Base-by-base conservation (phyloP, 2,888 invertebrate species). In the Ditula angustiorana region DNA sequence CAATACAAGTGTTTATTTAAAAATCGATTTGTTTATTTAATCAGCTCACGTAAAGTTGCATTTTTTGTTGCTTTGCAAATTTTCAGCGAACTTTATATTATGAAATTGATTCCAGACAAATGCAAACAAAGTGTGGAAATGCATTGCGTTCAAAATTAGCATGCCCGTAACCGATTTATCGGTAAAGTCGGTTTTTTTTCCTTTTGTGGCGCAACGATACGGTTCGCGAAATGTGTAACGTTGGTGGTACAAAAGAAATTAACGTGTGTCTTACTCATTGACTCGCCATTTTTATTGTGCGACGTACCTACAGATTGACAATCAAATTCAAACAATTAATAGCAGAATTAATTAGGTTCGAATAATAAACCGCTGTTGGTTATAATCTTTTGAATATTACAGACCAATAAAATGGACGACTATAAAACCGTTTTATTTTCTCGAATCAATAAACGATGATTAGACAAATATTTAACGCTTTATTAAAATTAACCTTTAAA, bases 141-240 rank as follows among this genome's bases (percentile, higher is more conserved):
- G 65, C 66, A 70, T 82, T 81, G 79, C 79, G 75, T 78, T 78
- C 71, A 73, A 76, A 88, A 90, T 92, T 92, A 90, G 85, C 88
- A 87, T 88, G 80, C 82, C 76, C 79, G 86, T 82, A 83, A 83
- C 85, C 63, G 58, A 85, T 83, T 82, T 79, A 75, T 78, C 80
- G 74, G 72, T 75, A 79, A 81, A 83, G 77, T 78, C 77, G 81
- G 86, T 87, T 87, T 88, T 85, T n/a, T 79, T 69, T 78, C 77
- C 72, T 74, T 72, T 75, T 75, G 64, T 72, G 81, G 87, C 86
- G 86, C 82, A 90, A 75, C 83, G 90, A 87, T 86, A 86, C 90
- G 87, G 86, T 90, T 82, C 81, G 83, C 82, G 76, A 85, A 88
- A 88, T 87, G 85, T 90, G 87, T 86, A 88, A 89, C 88, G 82